Conservation (phyloP, 2,797 vertebrate species). For the Lacerta viridis region DNA sequence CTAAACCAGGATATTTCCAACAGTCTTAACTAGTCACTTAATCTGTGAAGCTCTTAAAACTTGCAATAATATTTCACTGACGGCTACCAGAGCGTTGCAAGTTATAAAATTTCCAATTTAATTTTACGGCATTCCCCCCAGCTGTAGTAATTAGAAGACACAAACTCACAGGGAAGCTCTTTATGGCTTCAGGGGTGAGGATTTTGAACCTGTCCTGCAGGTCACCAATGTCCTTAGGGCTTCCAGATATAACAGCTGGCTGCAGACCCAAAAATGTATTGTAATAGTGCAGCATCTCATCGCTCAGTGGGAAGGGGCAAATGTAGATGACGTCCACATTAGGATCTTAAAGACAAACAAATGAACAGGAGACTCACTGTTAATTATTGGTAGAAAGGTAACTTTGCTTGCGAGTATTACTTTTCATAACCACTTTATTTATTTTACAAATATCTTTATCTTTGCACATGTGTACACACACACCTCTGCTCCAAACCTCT, state of each 20-base stretch:
- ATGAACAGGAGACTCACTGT: constrained; percentile 56
- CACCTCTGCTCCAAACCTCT: neutral
- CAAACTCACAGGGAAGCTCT: constrained; percentile 90
- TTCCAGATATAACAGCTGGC: constrained; percentile 80
- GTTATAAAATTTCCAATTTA: constrained; percentile 88
- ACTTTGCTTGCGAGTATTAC: neutral
- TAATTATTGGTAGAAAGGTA: constrained; percentile 68
- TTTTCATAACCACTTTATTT: neutral
- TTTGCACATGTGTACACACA: neutral
- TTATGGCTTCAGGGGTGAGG: constrained; percentile 91
- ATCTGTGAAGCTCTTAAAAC: constrained; percentile 84
- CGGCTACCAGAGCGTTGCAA: constrained; percentile 82
- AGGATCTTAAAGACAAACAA: constrained; percentile 84
- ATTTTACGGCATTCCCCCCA: constrained; percentile 84
- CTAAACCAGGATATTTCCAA: constrained; percentile 79
- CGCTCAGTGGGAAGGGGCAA: constrained; percentile 84
- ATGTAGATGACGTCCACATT: constrained; percentile 93
- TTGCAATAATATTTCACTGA: constrained; percentile 86
- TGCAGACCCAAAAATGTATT: constrained; percentile 86
- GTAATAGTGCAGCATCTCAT: constrained; percentile 89
- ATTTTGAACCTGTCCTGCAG: constrained; percentile 87
- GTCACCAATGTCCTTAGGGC: constrained; percentile 76
- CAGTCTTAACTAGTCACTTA: constrained; percentile 80
- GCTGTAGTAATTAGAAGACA: constrained; percentile 83
- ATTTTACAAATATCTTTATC: constrained; percentile 19